phyloP scores from a whole-genome alignment of 2,113 vertebrate species.

The Bubo scandiacus region DNA sequence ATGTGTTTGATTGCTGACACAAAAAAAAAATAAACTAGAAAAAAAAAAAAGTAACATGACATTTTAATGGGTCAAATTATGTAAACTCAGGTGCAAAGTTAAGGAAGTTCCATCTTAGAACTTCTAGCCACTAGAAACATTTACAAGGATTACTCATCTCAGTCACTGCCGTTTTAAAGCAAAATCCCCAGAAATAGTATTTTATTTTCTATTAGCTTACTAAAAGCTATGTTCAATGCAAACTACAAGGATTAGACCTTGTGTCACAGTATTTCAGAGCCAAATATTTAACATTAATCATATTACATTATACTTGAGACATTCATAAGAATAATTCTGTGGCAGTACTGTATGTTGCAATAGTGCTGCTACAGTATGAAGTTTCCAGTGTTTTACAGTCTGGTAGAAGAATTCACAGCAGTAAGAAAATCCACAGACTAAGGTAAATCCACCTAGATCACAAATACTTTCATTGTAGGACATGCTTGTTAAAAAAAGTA shows the following conservation, averaged over 20 bases:
- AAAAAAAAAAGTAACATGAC: neutral
- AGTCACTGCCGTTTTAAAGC: neutral
- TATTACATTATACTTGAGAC: neutral
- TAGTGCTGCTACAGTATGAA: neutral
- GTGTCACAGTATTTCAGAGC: neutral
- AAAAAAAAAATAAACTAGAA: neutral
- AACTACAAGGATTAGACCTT: neutral
- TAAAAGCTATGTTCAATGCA: neutral
- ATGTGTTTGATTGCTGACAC: neutral
- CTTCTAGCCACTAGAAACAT: neutral
- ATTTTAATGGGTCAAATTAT: neutral
- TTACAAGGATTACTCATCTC: neutral
- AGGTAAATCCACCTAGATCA: neutral
- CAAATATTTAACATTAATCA: neutral
- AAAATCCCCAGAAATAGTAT: neutral
- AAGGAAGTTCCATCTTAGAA: neutral
- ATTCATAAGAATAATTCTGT: neutral
- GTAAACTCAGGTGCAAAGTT: neutral
- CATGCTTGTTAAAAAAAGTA: neutral
- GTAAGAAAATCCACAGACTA: neutral
- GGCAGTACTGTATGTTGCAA: neutral
- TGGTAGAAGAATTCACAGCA: neutral
- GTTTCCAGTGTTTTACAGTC: neutral
- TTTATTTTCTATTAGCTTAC: neutral
- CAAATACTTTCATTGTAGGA: neutral